Base-by-base conservation (phyloP, 2,888 invertebrate genomes). In the Spatulosminthurus flaviceps region DNA sequence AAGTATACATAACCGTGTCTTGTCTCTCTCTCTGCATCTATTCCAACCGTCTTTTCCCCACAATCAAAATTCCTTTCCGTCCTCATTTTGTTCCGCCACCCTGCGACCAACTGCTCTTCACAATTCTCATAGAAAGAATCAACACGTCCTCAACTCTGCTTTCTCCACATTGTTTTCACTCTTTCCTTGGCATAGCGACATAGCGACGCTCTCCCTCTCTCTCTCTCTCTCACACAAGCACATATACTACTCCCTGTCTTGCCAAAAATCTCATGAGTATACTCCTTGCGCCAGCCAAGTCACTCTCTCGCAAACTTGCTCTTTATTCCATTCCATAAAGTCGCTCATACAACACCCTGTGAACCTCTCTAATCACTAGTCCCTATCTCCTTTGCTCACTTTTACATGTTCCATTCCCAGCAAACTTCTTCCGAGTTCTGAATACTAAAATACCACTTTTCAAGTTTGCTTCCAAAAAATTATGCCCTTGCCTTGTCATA, bases 61-160 rank as follows among this genome's bases (percentile, higher is more conserved):
- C 61, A 29, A 74, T 74, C 74, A 74, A 74, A 60, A 74, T 74
- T 74, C 74, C 74, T 74, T 34, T 34, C 64, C 64, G 26, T 51
- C 51, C 51, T 51, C 51, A 51, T 51, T 51, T 51, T 51, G 51
- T 51, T 51, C 51, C 51, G 51, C 16, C 51, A 51, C 51, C 51
- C 51, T 11, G 16, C 51, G n/a, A 51, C 51, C 51, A 51, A 51
- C 51, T 51, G 64, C 64, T 64, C 64, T 51, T 51, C 51, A 16
- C 51, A 51, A 51, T 51, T 51, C 51, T 51, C 51, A 51, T 51
- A 51, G 26, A 22, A 64, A 64, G 64, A 64, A 64, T 64, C 64
- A 64, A 64, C 64, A 64, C 64, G 26, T 64, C 64, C 13, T 64
- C 64, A 64, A 26, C 13, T 64, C 64, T 64, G 26, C 64, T 64